Percentiles rank a stretch among this genome's conserved stretches.
These are phyloP conservation scores for Ammodytes dubius DNA, from an alignment of 2,113 vertebrate genomes.

Conservation along the genomic window DNA sequence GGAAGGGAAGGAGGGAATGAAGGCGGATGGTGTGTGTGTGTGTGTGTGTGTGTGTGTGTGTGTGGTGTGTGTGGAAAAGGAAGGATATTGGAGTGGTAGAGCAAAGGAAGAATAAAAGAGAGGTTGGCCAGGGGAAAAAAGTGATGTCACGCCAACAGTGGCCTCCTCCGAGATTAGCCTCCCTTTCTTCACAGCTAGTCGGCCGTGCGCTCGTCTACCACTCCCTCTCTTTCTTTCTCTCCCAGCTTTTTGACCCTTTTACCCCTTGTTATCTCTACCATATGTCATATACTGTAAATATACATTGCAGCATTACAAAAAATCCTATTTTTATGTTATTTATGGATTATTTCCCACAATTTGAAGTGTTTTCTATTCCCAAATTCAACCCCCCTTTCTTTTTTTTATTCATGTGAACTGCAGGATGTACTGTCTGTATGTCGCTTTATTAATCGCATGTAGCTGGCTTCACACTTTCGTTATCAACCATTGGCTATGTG, in stretches of 20 bases:
- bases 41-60: no score
- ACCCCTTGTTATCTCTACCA: conserved; percentile 16
- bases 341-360: background rate
- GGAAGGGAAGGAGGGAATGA: background rate
- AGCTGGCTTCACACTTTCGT: background rate
- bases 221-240: conserved; percentile 56
- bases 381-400: background rate
- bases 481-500: conserved; percentile 11
- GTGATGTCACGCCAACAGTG: conserved; percentile 72
- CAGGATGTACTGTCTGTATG: background rate
- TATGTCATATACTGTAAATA: conserved; percentile 9
- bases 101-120: conserved; percentile 55
- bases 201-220: conserved; percentile 46
- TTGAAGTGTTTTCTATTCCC: background rate
- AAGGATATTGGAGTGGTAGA: conserved; percentile 49
- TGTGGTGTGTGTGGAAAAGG: conserved; percentile 11
- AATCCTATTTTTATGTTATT: background rate
- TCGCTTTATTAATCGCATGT: background rate
- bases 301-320: background rate
- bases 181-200: conserved; percentile 73
- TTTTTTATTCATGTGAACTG: background rate
- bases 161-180: conserved; percentile 80
- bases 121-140: conserved; percentile 32
- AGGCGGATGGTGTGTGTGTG: background rate
- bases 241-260: conserved; percentile 32